Evolutionary conservation across 2,888 invertebrate species (phyloP), one percentile per base, ranked within the genome.

Genomic region (Scaptomyza cyrtandrae): DNA sequence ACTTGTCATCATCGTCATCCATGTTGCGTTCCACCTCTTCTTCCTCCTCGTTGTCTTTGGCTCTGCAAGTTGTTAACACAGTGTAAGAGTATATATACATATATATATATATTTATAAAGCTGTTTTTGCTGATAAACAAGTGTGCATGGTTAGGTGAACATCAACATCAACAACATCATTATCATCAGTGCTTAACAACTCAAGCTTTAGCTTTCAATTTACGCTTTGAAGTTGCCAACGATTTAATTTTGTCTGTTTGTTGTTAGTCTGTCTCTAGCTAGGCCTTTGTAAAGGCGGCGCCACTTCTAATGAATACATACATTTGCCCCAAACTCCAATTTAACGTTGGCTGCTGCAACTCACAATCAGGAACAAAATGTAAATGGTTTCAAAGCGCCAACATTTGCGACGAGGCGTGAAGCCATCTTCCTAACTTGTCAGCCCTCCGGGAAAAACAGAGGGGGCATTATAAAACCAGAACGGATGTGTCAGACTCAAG

Each of bases 1-100:
- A 79, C 80, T 90, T 90, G 75, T 90, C 90, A 56, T 86, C 89
- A 68, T 90, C 90, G 63, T 89, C 89, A 69, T 86, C 86, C 91
- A 91, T 91, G 71, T 75, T 88, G 76, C 74, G 79, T 46, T 85
- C 80, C 55, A 39, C 45, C 46, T 63, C 59, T 46, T 80, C 75
- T 53, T 64, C 81, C 24, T 89, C 60, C 49, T 81, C 77, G 54
- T 67, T 79, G 31, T 89, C 85, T 58, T 78, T 63, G 54, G 83
- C 77, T 78, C 91, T 91, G 78, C 37, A 69, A 60, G 44, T 14
- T 7, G 27, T 29, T 10, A 10, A 44, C 33, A 39, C 4, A 41
- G 27, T 43, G 11, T 29, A 10, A 35, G 27, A 39, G 37, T 43
- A 19, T 5, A 46, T 2, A 50, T 24, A 24, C 3, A 24, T 24